Evolutionary conservation across 2,888 invertebrate genomes (phyloP).

Genomic region (Baccha elongata): DNA sequence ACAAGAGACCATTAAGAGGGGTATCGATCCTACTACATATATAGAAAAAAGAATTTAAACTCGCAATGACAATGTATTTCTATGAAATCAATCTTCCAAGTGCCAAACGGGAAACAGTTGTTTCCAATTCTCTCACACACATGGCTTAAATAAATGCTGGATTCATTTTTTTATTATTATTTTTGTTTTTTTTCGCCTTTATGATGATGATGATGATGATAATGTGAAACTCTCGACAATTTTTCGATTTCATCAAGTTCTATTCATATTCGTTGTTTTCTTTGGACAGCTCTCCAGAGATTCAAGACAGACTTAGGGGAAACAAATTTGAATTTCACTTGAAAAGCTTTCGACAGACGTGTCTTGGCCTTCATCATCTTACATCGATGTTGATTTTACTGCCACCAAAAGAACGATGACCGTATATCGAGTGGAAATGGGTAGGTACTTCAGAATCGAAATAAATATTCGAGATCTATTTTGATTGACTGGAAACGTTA

Average conservation of each 20-base stretch:
- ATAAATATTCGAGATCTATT: constrained; percentile 48
- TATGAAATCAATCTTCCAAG: constrained; percentile 54
- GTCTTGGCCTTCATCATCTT: neutral
- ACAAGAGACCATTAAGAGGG: constrained; percentile 47
- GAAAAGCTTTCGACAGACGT: constrained; percentile 56
- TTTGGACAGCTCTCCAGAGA: constrained; percentile 41
- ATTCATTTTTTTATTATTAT: constrained; percentile 29
- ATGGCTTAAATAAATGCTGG: constrained; percentile 37
- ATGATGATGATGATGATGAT: neutral
- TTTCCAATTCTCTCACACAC: constrained; percentile 70
- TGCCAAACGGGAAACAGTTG: constrained; percentile 49
- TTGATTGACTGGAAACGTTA: constrained; percentile 45
- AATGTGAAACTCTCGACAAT: constrained; percentile 9
- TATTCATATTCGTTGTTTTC: constrained; percentile 55
- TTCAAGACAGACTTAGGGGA: constrained; percentile 1
- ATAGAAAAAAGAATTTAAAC: constrained; percentile 16
- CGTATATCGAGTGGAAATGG: constrained; percentile 42
- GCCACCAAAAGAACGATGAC: neutral
- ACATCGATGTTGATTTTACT: constrained; percentile 18
- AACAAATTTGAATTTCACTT: constrained; percentile 47
- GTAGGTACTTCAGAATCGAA: constrained; percentile 47
- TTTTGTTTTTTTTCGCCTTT: constrained; percentile 3
- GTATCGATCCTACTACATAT: constrained; percentile 6
- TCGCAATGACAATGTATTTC: constrained; percentile 55
- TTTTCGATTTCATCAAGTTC: constrained; percentile 56